A percentile compares a stretch with the other conserved stretches of the same genome.
phyloP scores from a whole-genome alignment of 2,797 vertebrate species.

The Notamacropus eugenii region DNA sequence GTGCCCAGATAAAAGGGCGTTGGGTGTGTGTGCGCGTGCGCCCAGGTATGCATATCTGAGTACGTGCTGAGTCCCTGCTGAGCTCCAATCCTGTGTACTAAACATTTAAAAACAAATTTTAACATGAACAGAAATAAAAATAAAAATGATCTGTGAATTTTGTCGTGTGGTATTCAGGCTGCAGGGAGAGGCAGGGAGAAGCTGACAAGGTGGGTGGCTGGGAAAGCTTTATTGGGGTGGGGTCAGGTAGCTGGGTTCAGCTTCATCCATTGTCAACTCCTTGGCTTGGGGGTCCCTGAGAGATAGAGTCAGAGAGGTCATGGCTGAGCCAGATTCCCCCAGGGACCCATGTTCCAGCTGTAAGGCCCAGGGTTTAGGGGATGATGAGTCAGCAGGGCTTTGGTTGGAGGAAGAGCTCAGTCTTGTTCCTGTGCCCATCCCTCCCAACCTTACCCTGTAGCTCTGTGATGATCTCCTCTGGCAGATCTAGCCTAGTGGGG shows the following conservation, averaged over 20 bases:
- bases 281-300: background rate
- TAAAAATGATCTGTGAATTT: slow-evolving; percentile 65
- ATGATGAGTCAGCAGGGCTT: too few species aligned
- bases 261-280: background rate
- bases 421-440: background rate
- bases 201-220: background rate
- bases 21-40: slow-evolving; percentile 4
- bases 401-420: background rate
- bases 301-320: background rate
- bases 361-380: too few species aligned
- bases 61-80: slow-evolving; percentile 14
- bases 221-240: background rate
- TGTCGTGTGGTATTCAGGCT: background rate
- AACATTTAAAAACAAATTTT: slow-evolving; percentile 66
- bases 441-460: slow-evolving; percentile 63
- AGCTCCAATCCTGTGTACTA: slow-evolving; percentile 52
- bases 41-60: background rate
- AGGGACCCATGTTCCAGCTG: too few species aligned
- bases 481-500: slow-evolving; percentile 82
- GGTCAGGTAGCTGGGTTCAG: background rate
- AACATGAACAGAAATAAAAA: slow-evolving; percentile 68
- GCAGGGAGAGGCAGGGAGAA: background rate
- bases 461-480: slow-evolving; percentile 84
- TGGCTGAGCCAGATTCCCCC: background rate
- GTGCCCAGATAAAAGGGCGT: background rate